Evolutionary conservation across 2,113 vertebrate genomes (phyloP).

Genomic region (Burhinus bistriatus): DNA sequence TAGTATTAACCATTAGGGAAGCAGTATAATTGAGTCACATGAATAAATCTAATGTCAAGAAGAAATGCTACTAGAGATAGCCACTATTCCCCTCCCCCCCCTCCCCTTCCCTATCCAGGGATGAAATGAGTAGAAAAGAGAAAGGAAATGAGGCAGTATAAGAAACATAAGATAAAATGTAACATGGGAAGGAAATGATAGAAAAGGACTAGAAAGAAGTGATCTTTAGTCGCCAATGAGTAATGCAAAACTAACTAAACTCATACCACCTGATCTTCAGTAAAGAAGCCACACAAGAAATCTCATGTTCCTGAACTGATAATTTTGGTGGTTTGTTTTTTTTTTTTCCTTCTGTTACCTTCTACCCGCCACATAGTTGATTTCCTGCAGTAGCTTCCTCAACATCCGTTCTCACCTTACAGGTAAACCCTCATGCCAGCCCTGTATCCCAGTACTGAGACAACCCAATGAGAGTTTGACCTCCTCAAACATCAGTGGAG

Average conservation of each 20-base stretch:
- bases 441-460: not conserved
- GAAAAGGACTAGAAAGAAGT: not conserved
- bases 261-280: not conserved
- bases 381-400: not conserved
- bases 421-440: accelerated
- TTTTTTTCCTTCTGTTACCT: not conserved
- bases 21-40: not conserved
- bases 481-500: not conserved
- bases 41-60: not conserved
- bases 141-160: not conserved
- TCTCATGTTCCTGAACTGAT: not conserved
- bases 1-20: not conserved
- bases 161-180: not conserved
- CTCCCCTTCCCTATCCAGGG: too few relatives aligned
- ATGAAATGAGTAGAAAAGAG: not conserved
- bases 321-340: not conserved
- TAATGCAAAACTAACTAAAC: not conserved
- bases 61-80: too few relatives aligned
- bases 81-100: too few relatives aligned
- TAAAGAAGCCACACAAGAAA: not conserved
- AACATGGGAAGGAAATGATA: not conserved
- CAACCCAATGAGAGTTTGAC: not conserved
- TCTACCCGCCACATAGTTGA: not conserved
- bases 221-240: not conserved
- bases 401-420: not conserved